Evolutionary conservation across 2,888 invertebrate genomes (phyloP), one percentile per base, ranked within the genome.

Genomic region (Diarsia brunnea): DNA sequence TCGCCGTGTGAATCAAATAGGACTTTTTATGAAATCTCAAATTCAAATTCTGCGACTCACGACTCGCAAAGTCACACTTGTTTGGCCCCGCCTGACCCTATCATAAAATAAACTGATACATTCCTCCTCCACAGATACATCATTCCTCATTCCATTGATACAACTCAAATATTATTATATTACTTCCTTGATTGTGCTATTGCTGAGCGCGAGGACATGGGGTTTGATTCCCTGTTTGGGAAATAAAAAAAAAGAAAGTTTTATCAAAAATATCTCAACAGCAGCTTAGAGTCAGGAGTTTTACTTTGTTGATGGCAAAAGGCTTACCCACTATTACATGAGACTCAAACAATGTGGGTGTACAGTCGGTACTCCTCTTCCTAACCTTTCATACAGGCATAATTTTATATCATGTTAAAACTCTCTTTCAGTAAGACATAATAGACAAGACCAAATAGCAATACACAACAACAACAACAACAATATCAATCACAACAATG

Each of bases 391-490:
- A 60, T 24, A 27, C 16, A 19, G 19, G 27, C 11, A 19, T 60
- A 4, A 31, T 60, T 4, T 31, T 60, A 31, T 60, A 31, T 19
- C 11, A 8, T 45, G 43, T 14, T 43, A n/a, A n/a, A 43, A 14
- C 4, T 43, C 16, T 19, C 8, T 81, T 84, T 49, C 85, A 85
- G 85, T 60, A 21, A 38, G 38, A 38, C 38, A 38, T 38, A 82
- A 75, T 69, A 79, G 66, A 66, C 80, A 83, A 49, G 83, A 86
- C 63, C 85, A 84, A 73, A 58, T 88, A 78, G 79, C 79, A 19
- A 69, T 87, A 74, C 38, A 38, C 38, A 85, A 86, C 67, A 76
- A 85, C 64, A 78, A 75, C 11, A 77, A 81, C 38, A 84, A 78
- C 31, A 77, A 74, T 24, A 78, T 60, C 68, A 76, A 80, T 63